Conservation (phyloP, 2,797 vertebrate species). For the Pristis pectinata region DNA sequence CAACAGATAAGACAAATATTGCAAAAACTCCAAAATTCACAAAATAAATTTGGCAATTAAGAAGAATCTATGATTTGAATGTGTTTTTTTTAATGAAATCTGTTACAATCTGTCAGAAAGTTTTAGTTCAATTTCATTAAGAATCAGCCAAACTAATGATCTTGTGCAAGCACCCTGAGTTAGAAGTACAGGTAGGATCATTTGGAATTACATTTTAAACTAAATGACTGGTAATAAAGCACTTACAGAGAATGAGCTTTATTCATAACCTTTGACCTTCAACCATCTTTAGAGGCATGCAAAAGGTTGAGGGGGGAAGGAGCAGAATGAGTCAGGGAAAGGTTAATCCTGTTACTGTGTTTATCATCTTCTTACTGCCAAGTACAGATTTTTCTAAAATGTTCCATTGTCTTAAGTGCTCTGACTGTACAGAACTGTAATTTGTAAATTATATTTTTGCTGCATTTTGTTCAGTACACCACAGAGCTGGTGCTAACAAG, state of each 20-base stretch:
- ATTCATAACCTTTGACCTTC: not conserved
- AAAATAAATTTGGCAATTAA: constrained; percentile 32
- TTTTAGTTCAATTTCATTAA: constrained; percentile 5
- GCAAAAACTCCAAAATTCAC: constrained; percentile 13
- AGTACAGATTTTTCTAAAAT: not conserved
- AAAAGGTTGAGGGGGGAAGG: not conserved
- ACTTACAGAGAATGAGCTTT: not conserved
- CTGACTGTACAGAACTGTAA: not conserved
- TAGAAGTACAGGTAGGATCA: not conserved
- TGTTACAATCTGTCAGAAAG: not conserved
- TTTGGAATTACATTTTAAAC: not conserved
- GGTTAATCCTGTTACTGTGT: not conserved
- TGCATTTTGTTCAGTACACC: not conserved
- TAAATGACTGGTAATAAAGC: not conserved
- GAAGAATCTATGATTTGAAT: not conserved
- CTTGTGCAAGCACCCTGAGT: not conserved
- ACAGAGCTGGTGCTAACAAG: not conserved
- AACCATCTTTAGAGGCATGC: not conserved
- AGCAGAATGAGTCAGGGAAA: not conserved
- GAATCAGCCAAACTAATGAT: not conserved
- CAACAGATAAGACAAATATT: constrained; percentile 33
- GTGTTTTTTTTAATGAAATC: not conserved
- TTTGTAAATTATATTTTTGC: not conserved
- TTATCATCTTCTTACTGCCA: not conserved
- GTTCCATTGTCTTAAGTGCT: not conserved